Evolutionary conservation across 2,797 vertebrate species (phyloP).

Genomic region (Poecilia velifera): DNA sequence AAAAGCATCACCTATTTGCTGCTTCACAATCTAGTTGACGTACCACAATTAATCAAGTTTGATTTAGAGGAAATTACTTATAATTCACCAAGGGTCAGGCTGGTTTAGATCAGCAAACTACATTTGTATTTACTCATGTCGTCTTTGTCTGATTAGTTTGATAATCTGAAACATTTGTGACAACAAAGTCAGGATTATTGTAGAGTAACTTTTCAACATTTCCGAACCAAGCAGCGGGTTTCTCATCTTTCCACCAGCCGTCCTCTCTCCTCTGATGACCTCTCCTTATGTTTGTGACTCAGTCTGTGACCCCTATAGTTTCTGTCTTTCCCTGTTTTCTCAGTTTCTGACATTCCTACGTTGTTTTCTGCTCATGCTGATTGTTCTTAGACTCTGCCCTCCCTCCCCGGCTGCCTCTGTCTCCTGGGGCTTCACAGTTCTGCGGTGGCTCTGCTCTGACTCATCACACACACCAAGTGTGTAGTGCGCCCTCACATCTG

Average conservation of each 20-base stretch:
- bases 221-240: not conserved
- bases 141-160: not conserved
- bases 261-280: slow-evolving; percentile 29
- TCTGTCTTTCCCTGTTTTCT: slow-evolving; percentile 58
- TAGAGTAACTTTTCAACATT: not conserved
- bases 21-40: not conserved
- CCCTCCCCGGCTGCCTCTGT: slow-evolving; percentile 19
- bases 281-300: slow-evolving; percentile 54
- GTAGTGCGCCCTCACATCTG: slow-evolving; percentile 52
- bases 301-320: slow-evolving; percentile 59
- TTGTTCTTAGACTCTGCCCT: slow-evolving; percentile 52
- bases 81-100: not conserved
- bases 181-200: slow-evolving; percentile 2
- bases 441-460: slow-evolving; percentile 71
- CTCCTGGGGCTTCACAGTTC: slow-evolving; percentile 66
- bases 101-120: not conserved
- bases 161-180: not conserved
- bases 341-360: slow-evolving; percentile 59
- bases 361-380: slow-evolving; percentile 59
- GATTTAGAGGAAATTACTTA: not conserved
- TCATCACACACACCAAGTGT: slow-evolving; percentile 70
- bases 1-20: not conserved
- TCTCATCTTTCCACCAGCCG: slow-evolving; percentile 36
- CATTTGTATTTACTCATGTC: not conserved
- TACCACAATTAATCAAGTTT: not conserved